Percentiles rank a stretch among this genome's conserved stretches.
phyloP scores from a whole-genome alignment of 2,888 invertebrate genomes.

The Eupithecia centaureata region DNA sequence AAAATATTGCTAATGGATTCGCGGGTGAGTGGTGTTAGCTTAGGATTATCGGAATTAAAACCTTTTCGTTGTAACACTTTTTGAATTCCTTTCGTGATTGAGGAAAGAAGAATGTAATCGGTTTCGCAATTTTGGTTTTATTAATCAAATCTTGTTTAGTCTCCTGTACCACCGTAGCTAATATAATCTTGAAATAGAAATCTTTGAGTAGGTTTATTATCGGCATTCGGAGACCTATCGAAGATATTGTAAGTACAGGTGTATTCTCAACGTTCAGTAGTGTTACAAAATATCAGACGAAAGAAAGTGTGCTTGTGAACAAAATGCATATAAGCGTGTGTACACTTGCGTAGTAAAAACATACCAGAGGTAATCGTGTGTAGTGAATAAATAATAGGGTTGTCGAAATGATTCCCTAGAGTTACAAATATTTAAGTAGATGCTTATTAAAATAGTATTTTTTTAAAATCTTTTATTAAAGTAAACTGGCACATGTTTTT shows the following conservation, averaged over 20 bases:
- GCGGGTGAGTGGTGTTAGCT: slow-evolving; percentile 33
- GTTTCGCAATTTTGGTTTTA: neutral
- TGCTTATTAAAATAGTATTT: neutral
- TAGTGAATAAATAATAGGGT: slow-evolving; percentile 44
- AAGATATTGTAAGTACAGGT: slow-evolving; percentile 4
- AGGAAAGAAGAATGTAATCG: neutral
- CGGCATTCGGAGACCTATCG: neutral
- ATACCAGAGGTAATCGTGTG: slow-evolving; percentile 58
- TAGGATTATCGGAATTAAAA: slow-evolving; percentile 41
- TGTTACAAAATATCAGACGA: slow-evolving; percentile 41
- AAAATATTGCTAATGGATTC: slow-evolving; percentile 40
- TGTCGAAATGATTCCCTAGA: slow-evolving; percentile 21
- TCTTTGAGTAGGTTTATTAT: neutral
- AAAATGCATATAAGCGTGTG: slow-evolving; percentile 44
- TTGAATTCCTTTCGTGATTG: slow-evolving; percentile 12
- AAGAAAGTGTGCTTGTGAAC: slow-evolving; percentile 43
- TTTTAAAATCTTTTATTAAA: no score
- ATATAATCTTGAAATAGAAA: neutral
- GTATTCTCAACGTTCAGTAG: slow-evolving; percentile 21
- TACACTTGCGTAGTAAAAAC: slow-evolving; percentile 60
- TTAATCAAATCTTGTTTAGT: neutral
- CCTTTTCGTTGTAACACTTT: slow-evolving; percentile 34
- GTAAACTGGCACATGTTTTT: no score
- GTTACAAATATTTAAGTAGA: neutral
- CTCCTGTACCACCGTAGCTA: neutral